These are phyloP conservation scores for Pomacea maculata DNA, from an alignment of 1,140 invertebrate species.

Conservation along the genomic window DNA sequence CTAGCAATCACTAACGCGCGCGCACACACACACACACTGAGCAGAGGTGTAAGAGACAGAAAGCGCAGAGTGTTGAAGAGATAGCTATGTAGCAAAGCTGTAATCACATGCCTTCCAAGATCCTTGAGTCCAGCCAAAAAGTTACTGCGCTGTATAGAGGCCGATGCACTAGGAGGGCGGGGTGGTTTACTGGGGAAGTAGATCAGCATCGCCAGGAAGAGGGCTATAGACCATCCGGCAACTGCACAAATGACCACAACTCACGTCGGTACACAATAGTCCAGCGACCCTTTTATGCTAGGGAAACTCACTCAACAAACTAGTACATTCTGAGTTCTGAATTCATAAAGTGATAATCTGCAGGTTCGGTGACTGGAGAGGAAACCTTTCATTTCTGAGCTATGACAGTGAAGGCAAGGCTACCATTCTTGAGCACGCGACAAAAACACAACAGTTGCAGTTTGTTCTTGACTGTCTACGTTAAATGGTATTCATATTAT, in stretches of 20 bases:
- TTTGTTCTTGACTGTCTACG: not conserved
- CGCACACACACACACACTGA: not conserved
- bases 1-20: too few species aligned
- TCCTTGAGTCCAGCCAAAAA: constrained; percentile 38
- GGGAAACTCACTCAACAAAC: too few species aligned
- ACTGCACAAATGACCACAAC: constrained; percentile 26
- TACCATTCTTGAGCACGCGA: not conserved
- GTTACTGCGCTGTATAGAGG: constrained; percentile 37
- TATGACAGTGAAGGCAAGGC: not conserved
- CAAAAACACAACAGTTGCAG: not conserved
- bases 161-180: constrained; percentile 44
- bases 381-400: too few species aligned
- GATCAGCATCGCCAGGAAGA: constrained; percentile 40
- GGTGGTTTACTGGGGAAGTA: constrained; percentile 51
- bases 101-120: constrained; percentile 34
- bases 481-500: not conserved
- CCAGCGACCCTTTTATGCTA: too few species aligned
- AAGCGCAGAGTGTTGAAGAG: not conserved
- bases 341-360: too few species aligned
- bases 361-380: too few species aligned
- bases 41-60: not conserved
- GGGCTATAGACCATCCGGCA: constrained; percentile 30
- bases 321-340: too few species aligned
- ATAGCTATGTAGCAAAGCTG: not conserved
- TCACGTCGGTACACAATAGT: not conserved